Evolutionary conservation across 2,113 vertebrate genomes (phyloP).

Genomic region (Gulo gulo): DNA sequence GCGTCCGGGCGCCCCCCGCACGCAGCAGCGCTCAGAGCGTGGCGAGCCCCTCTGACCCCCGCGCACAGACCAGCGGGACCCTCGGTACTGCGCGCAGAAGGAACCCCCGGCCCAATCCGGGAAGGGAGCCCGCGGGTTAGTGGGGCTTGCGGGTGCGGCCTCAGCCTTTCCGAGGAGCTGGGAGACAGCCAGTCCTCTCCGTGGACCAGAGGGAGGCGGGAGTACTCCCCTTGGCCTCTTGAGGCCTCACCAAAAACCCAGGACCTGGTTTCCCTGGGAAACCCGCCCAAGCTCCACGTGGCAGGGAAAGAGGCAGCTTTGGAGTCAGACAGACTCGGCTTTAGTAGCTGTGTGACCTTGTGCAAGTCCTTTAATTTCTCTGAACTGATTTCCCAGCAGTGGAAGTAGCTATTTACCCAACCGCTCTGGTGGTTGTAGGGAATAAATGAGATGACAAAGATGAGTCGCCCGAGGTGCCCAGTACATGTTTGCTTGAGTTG

Average conservation of each 20-base stretch:
- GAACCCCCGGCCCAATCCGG: neutral
- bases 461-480: neutral
- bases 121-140: no score
- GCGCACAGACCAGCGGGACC: rapidly evolving
- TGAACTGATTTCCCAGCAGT: neutral
- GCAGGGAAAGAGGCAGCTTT: neutral
- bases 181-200: neutral
- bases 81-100: neutral
- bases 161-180: neutral
- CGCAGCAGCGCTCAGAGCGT: neutral
- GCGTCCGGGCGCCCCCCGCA: neutral
- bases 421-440: no score
- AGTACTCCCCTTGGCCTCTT: neutral
- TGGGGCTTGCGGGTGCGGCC: rapidly evolving
- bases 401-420: neutral
- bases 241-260: neutral
- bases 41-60: neutral
- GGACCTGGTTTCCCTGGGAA: neutral
- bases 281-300: neutral
- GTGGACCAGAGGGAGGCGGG: neutral
- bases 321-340: neutral
- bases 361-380: constrained; percentile 34
- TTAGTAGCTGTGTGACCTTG: neutral
- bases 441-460: neutral
- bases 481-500: neutral